Evolutionary conservation across 2,113 vertebrate genomes (phyloP).

Genomic region (Garra rufa): DNA sequence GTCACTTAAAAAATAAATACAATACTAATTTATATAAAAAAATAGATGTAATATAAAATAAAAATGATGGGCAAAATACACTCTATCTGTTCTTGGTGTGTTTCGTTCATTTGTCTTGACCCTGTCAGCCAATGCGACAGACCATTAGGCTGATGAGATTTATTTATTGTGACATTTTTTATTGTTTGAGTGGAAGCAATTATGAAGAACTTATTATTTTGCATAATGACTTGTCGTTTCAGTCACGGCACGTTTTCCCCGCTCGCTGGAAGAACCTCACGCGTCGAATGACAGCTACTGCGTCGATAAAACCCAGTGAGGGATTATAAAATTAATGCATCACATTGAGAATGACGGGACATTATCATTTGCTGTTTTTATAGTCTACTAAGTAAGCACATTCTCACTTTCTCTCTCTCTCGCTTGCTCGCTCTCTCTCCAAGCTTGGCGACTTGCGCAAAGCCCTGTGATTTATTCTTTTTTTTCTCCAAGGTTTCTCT

Average conservation of each 20-base stretch:
- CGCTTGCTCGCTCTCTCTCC: background rate
- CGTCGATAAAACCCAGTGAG: conserved; percentile 30
- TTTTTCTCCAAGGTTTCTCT: background rate
- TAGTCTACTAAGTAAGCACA: conserved; percentile 40
- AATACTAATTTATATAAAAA: background rate
- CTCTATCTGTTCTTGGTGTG: background rate
- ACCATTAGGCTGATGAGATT: conserved; percentile 22
- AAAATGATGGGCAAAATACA: background rate
- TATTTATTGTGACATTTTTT: conserved; percentile 40
- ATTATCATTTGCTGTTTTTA: conserved; percentile 43
- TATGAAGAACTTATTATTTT: conserved; percentile 30
- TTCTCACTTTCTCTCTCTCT: background rate
- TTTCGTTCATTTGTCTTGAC: background rate
- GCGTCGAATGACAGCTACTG: background rate
- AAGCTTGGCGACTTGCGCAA: background rate
- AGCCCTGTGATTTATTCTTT: conserved; percentile 9
- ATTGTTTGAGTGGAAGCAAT: conserved; percentile 35
- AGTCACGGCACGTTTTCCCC: conserved; percentile 33
- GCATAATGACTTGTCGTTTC: conserved; percentile 13
- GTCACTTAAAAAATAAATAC: background rate
- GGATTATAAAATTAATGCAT: conserved; percentile 45
- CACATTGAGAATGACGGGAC: conserved; percentile 28
- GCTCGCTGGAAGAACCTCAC: background rate
- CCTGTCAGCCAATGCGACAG: background rate
- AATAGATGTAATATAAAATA: background rate